Evolutionary conservation across 2,797 vertebrate genomes (phyloP), one percentile per base, ranked within the genome.

Genomic region (Pangasius larnaudii): DNA sequence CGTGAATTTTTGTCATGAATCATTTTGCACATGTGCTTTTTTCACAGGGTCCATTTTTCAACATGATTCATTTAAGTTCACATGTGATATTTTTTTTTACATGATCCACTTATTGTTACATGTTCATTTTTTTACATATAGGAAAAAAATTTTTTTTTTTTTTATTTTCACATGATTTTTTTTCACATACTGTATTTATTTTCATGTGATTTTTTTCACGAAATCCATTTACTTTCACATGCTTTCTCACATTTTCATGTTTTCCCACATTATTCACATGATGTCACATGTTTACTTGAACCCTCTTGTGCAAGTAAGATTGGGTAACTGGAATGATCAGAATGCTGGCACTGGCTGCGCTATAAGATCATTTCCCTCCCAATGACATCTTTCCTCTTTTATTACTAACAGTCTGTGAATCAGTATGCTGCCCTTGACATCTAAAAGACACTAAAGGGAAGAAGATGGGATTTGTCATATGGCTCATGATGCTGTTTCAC

Each of bases 401-500:
- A 61, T 39, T 81, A 59, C 56, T 42, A 11, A 59, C 22, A 56
- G 33, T 19, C 53, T 39, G 33, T 39, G 30, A n/a, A 81, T 81
- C 78, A 82, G 58, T 63, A 82, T 82, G 59, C 80, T 30, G 14
- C 59, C 19, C 59, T 63, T 3, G 24, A 46, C 4, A 5, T 81
- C 65, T 24, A 58, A 33, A 75, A 58, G 36, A 18, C 24, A 18
- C 36, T 22, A 59, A 74, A 14, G 42, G 39, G 24, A 33, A 63
- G 39, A 65, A 65, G 18, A 51, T 65, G 56, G 2, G 42, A 78
- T 27, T 77, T 56, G 8, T 27, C 27, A 78, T 56, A 81, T 69
- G 42, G 63, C 77, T 81, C 19, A 82, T 59, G 53, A 72, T 71
- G 61, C 6, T 39, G 51, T 69, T 56, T 79, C 59, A 78, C 67